phyloP scores from a whole-genome alignment of 2,113 vertebrate species.

The Panurus biarmicus region DNA sequence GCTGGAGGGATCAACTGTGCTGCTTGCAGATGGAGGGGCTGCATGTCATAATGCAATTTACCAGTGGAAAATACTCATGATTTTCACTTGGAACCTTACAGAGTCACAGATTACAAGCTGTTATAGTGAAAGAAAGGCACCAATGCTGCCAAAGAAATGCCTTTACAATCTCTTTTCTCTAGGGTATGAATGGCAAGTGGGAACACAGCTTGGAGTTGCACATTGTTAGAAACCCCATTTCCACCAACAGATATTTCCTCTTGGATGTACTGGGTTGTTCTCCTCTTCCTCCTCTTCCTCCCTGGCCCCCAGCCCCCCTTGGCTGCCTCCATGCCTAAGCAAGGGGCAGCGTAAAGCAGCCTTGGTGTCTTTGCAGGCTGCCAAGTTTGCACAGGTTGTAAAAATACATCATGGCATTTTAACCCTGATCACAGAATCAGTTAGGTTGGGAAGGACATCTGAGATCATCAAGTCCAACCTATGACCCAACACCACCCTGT shows the following conservation, averaged over 20 bases:
- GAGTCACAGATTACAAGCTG: neutral
- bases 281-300: neutral
- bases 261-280: neutral
- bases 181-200: neutral
- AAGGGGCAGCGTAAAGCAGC: accelerated
- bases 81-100: neutral
- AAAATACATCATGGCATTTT: neutral
- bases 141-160: neutral
- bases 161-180: neutral
- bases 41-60: neutral
- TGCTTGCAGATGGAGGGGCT: neutral
- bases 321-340: neutral
- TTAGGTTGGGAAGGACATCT: neutral
- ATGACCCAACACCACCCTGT: neutral
- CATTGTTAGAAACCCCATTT: neutral
- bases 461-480: accelerated
- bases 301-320: neutral
- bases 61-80: neutral
- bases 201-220: neutral
- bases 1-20: neutral
- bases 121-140: neutral
- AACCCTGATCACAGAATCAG: neutral
- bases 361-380: neutral
- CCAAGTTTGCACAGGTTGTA: neutral
- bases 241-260: neutral